phyloP scores from a whole-genome alignment of 2,797 vertebrate genomes.

The Gadopsis bispinosus region DNA sequence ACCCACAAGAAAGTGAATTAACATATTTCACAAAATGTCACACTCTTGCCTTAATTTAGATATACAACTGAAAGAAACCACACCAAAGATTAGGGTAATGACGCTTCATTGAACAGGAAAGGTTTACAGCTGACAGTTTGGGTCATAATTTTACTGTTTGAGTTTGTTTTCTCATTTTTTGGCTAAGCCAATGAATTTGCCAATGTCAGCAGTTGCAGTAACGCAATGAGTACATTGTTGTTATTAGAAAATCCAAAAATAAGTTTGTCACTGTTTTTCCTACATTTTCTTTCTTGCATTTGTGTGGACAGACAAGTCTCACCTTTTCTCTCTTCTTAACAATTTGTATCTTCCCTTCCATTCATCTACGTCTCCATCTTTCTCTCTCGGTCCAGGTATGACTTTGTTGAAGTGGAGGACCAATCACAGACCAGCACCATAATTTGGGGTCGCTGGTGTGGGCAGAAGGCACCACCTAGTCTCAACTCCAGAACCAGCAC shows the following conservation, averaged over 20 bases:
- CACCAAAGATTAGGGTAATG: not conserved
- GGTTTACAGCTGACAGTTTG: not conserved
- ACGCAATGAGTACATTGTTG: not conserved
- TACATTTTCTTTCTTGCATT: not conserved
- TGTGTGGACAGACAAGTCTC: not conserved
- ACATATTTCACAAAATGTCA: not conserved
- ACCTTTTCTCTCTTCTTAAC: not conserved
- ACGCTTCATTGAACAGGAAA: not conserved
- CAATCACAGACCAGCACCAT: constrained; percentile 91
- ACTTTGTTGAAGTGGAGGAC: constrained; percentile 97
- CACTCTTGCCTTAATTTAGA: not conserved
- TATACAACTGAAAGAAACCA: not conserved
- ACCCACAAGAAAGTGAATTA: not conserved
- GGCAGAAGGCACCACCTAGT: constrained; percentile 90
- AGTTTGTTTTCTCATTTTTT: not conserved
- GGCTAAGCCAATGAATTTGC: not conserved
- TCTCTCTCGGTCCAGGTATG: constrained; percentile 86
- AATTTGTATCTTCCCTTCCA: not conserved
- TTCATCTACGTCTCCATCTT: constrained; percentile 14
- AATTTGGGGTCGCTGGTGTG: constrained; percentile 96
- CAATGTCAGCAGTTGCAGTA: not conserved
- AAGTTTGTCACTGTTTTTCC: not conserved
- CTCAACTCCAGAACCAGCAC: constrained; percentile 92
- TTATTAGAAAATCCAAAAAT: not conserved
- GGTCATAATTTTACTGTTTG: not conserved